Percentiles rank a stretch among this genome's conserved stretches.
These are phyloP conservation scores for Xenopus borealis DNA, from an alignment of 2,113 vertebrate species.

Conservation along the genomic window DNA sequence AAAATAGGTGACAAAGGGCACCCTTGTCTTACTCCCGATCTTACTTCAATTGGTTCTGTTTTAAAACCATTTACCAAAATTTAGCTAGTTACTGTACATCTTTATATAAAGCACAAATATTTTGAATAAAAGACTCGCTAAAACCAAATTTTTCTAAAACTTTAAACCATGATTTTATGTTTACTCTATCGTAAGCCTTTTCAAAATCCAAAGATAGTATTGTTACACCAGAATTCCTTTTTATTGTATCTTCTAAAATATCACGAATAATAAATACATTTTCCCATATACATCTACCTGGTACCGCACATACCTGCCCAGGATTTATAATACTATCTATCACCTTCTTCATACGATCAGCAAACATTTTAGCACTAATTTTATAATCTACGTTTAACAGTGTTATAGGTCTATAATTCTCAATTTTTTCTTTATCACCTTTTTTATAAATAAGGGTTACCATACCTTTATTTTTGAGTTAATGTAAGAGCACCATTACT, in stretches of 20 bases:
- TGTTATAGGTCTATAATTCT: background rate
- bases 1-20: background rate
- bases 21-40: background rate
- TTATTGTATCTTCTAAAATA: background rate
- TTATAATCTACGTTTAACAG: background rate
- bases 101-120: background rate
- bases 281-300: background rate
- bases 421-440: background rate
- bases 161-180: background rate
- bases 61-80: background rate
- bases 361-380: background rate
- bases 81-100: background rate
- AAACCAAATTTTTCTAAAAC: background rate
- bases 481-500: background rate
- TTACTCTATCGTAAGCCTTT: background rate
- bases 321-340: background rate
- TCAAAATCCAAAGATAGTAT: background rate
- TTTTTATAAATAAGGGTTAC: background rate
- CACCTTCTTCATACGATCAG: background rate
- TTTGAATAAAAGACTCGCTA: no score
- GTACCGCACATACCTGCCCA: background rate
- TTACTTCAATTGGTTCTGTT: background rate
- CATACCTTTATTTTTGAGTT: background rate
- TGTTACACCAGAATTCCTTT: background rate
- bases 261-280: background rate